Evolutionary conservation across 2,888 invertebrate species (phyloP).

Genomic region (Nomada flava): DNA sequence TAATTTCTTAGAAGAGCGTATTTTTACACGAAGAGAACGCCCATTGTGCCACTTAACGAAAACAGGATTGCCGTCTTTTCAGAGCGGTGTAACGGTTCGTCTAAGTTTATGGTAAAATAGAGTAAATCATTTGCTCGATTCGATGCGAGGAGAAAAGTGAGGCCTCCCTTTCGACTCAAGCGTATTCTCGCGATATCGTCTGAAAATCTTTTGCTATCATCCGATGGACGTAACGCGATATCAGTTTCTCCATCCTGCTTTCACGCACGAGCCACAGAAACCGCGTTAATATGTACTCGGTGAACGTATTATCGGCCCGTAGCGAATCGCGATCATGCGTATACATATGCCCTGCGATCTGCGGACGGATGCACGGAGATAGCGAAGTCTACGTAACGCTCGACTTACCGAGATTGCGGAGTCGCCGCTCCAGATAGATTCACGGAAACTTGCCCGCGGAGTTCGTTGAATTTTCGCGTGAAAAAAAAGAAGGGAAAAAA

Average conservation of each 20-base stretch:
- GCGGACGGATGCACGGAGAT: not conserved
- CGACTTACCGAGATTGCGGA: constrained; percentile 17
- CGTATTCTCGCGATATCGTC: not conserved
- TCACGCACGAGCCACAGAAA: constrained; percentile 20
- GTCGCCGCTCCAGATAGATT: not conserved
- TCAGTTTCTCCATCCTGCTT: constrained; percentile 44
- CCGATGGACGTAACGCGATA: constrained; percentile 16
- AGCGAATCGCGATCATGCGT: not conserved
- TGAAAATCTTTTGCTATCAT: constrained; percentile 19
- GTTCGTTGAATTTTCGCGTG: constrained; percentile 29
- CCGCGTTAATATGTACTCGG: constrained; percentile 20
- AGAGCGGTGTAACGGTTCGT: constrained; percentile 29
- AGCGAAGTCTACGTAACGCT: not conserved
- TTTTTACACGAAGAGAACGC: constrained; percentile 41
- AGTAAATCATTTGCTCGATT: constrained; percentile 1
- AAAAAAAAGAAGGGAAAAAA: not conserved
- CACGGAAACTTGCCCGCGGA: not conserved
- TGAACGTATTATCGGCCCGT: constrained; percentile 26
- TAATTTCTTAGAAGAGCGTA: constrained; percentile 47
- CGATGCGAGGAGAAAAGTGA: constrained; percentile 32
- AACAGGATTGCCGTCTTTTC: constrained; percentile 21
- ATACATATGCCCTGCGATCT: not conserved
- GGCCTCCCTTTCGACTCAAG: not conserved
- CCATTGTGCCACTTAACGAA: constrained; percentile 45
- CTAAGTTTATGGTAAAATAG: not conserved